These are phyloP conservation scores for Tapirus terrestris DNA, from an alignment of 2,113 vertebrate genomes.

Conservation along the genomic window DNA sequence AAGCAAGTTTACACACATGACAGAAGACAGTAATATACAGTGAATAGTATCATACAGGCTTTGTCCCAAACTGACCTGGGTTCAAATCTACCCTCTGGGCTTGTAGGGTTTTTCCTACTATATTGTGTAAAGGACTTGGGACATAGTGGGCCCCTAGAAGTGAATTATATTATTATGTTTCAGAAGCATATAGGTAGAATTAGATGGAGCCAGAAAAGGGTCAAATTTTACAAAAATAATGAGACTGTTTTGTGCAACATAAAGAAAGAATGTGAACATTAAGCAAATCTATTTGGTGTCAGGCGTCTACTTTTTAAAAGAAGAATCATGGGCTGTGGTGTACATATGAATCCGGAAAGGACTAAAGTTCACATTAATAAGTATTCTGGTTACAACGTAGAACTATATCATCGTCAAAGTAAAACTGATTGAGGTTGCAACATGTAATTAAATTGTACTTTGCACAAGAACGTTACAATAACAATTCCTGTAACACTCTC, in stretches of 20 bases:
- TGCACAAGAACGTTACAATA: neutral
- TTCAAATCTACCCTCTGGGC: neutral
- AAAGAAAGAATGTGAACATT: conserved; percentile 21
- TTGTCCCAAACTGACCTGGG: neutral
- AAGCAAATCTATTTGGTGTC: neutral
- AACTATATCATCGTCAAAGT: neutral
- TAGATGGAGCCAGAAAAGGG: neutral
- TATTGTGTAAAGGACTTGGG: neutral
- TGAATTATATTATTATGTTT: neutral
- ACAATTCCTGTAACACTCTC: neutral
- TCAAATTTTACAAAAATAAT: conserved; percentile 21
- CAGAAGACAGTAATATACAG: neutral
- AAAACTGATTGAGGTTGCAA: conserved; percentile 33
- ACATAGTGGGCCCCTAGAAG: neutral
- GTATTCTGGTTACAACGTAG: neutral
- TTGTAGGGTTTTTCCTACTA: neutral
- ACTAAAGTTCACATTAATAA: neutral
- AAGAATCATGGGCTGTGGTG: neutral
- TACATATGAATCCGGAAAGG: neutral
- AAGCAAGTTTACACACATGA: neutral
- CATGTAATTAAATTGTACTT: neutral
- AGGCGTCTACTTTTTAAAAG: conserved; percentile 12
- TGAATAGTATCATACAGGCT: neutral
- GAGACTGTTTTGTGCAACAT: neutral
- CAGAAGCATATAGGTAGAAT: neutral